A percentile compares a stretch with the other conserved stretches of the same genome.
Conservation (phyloP, 2,888 invertebrate species). For the Luperina testacea region DNA sequence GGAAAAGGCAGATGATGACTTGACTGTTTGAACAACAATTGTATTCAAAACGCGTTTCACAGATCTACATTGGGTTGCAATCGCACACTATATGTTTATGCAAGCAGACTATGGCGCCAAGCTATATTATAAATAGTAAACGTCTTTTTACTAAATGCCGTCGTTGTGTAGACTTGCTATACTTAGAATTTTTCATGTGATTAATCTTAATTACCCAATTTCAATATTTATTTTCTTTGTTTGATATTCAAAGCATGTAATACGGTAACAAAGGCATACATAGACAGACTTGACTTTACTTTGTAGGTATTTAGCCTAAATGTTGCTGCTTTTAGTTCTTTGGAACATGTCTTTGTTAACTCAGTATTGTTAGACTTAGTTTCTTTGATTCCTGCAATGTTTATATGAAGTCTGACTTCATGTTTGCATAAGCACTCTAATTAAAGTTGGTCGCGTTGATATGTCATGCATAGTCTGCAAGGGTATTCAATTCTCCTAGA, state of each 20-base stretch:
- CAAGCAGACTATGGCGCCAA: conserved; percentile 56
- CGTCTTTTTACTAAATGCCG: conserved; percentile 22
- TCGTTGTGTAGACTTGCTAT: conserved; percentile 27
- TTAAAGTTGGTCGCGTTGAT: conserved; percentile 30
- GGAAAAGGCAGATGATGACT: no score
- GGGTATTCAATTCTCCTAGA: conserved; percentile 52
- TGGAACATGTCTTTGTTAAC: conserved; percentile 10
- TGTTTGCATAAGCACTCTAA: conserved; percentile 25
- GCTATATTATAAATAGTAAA: conserved; percentile 50
- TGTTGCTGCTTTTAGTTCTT: conserved; percentile 30
- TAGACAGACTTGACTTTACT: conserved; percentile 33
- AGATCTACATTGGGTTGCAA: conserved; percentile 52
- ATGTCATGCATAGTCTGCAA: conserved; percentile 44
- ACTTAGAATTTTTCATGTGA: conserved; percentile 52
- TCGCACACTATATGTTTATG: conserved; percentile 57
- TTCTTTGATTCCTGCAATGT: conserved; percentile 30
- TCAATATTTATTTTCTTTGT: conserved; percentile 64
- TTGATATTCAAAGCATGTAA: conserved; percentile 61
- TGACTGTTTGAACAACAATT: conserved; percentile 47
- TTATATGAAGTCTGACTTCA: conserved; percentile 22
- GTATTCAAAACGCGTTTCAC: conserved; percentile 62
- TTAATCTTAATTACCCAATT: conserved; percentile 62
- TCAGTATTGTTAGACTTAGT: conserved; percentile 25
- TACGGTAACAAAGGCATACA: conserved; percentile 45
- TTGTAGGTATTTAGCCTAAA: conserved; percentile 35